Evolutionary conservation across 2,797 vertebrate species (phyloP).

Genomic region (Halcyon chelicuti): DNA sequence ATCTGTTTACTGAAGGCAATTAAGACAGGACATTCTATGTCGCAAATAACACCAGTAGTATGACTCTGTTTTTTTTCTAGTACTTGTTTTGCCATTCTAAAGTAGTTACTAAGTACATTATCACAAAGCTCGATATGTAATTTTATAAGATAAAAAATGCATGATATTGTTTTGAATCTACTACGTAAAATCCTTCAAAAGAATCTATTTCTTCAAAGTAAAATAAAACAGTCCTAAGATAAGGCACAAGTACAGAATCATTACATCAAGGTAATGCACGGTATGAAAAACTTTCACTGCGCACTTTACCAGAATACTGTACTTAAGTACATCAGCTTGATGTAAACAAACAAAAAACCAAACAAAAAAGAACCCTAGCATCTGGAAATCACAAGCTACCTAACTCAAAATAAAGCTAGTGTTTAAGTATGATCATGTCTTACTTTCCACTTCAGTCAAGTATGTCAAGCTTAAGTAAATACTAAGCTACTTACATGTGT

Average conservation of each 20-base stretch:
- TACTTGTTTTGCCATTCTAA: not conserved
- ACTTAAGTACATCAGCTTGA: not conserved
- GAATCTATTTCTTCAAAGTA: not conserved
- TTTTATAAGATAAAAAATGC: not conserved
- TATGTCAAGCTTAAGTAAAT: not conserved
- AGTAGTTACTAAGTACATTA: not conserved
- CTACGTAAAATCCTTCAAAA: not conserved
- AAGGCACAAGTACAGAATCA: not conserved
- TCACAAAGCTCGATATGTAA: not conserved
- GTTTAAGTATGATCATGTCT: not conserved
- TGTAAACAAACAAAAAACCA: not conserved
- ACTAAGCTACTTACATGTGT: not conserved
- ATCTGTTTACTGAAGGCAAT: not conserved
- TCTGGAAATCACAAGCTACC: conserved; percentile 45
- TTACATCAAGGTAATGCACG: not conserved
- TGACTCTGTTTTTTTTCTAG: not conserved
- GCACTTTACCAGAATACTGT: not conserved
- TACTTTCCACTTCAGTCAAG: conserved; percentile 37
- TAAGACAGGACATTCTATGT: not conserved
- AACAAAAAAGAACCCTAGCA: not conserved
- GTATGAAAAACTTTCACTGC: not conserved
- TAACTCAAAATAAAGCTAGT: conserved; percentile 33
- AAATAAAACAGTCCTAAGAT: not conserved
- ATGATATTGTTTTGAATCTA: not conserved
- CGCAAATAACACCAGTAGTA: not conserved